A percentile compares a stretch with the other conserved stretches of the same genome.
Evolutionary conservation across 2,113 vertebrate species (phyloP).

Genomic region (Gallinago media): DNA sequence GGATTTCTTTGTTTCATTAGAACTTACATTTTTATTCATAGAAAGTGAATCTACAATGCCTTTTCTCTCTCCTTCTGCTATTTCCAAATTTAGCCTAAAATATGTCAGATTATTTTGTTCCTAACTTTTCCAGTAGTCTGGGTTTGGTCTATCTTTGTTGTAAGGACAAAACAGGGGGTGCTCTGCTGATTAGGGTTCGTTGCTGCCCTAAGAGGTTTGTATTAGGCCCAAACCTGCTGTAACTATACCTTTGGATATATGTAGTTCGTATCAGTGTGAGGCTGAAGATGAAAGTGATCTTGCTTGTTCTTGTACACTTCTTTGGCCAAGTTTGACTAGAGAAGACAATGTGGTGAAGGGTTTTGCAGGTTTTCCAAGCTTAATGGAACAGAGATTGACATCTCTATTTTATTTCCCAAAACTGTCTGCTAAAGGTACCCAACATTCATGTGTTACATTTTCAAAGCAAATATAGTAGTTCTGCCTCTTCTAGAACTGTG

Average conservation of each 20-base stretch:
- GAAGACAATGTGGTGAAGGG: not conserved
- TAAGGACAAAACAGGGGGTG: not conserved
- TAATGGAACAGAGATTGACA: not conserved
- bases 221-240: not conserved
- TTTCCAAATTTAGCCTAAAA: not conserved
- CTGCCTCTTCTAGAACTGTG: not conserved
- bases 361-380: not conserved
- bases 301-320: not conserved
- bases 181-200: not conserved
- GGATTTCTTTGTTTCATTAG: not conserved
- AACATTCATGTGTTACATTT: not conserved
- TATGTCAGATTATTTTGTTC: not conserved
- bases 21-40: not conserved
- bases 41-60: not conserved
- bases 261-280: fast-evolving
- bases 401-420: not conserved
- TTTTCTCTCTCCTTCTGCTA: not conserved
- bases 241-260: not conserved
- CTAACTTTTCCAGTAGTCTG: not conserved
- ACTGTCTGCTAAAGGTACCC: not conserved
- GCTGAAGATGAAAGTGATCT: not conserved
- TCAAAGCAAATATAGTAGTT: not conserved
- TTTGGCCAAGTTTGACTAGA: not conserved
- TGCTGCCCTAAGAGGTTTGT: not conserved
- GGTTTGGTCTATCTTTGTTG: not conserved